Evolutionary conservation across 2,113 vertebrate species (phyloP), one percentile per base, ranked within the genome.

Genomic region (Laticauda colubrina): DNA sequence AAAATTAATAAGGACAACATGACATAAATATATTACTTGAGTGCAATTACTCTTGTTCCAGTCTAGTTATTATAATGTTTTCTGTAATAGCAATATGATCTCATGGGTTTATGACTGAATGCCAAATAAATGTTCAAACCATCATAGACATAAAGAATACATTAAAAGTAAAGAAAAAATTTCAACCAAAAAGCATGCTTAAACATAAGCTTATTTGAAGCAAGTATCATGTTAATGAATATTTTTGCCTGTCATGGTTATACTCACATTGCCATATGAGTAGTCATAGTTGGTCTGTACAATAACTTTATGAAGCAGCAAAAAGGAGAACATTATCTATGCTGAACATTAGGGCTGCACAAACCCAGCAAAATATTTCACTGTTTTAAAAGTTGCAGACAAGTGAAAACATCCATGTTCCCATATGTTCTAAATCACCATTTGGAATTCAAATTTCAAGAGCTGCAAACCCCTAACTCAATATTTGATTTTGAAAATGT

Each of bases 71-170:
- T 0, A 43, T 12, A 34, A 0, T 94, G 75, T 93, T 95, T 69
- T 87, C 93, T 94, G 18, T 92, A 81, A 90, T 34, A 93, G 20
- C 0, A 92, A 92, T 92, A 81, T 90, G 92, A 87, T 93, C 93
- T 94, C 90, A 92, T 89, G 15, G 12, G 90, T 53, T 34, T 10
- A 94, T 94, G 10, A 92, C 92, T 81, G 75, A 59, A 56, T 94
- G 91, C 91, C 90, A 51, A 57, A 94, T 91, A 87, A 34, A 39
- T n/a, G 85, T 96, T 92, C 43, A 92, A 93, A 75, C 5, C 69
- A 75, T 34, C 0, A 92, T 93, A 90, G 64, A 8, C 54, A 89
- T 59, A 29, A 61, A 59, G 5, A 91, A 85, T 1, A 15, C 7
- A 89, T 43, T n/a, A 88, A 91, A 1, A 75, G 5, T 43, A 26